phyloP scores from a whole-genome alignment of 2,113 vertebrate genomes.

The Bubo bubo region DNA sequence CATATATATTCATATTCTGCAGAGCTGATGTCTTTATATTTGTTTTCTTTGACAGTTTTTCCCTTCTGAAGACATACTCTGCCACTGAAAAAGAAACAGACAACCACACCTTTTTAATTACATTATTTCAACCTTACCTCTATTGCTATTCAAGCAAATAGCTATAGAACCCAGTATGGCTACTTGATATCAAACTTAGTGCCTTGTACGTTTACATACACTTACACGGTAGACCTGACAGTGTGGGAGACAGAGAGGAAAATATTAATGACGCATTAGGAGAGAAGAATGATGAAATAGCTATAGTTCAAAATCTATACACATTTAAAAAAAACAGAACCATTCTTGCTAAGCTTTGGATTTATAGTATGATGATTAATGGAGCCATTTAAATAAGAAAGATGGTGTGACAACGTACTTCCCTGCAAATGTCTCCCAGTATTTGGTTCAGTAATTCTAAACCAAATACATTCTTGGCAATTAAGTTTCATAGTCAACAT shows the following conservation, averaged over 20 bases:
- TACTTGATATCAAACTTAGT: neutral
- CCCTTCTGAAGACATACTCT: neutral
- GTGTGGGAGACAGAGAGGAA: neutral
- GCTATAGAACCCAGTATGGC: neutral
- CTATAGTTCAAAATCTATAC: neutral
- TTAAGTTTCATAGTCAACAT: constrained; percentile 32
- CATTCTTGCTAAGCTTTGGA: neutral
- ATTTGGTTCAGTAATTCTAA: constrained; percentile 37
- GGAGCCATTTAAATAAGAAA: neutral
- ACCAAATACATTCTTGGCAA: constrained; percentile 14
- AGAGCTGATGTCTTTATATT: neutral
- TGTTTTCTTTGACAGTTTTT: neutral
- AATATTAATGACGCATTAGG: neutral
- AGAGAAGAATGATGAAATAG: neutral
- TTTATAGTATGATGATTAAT: constrained; percentile 13
- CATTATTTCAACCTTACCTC: neutral
- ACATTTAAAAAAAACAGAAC: neutral
- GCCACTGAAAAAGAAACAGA: neutral
- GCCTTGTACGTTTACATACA: neutral
- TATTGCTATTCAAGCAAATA: neutral
- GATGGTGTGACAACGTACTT: neutral
- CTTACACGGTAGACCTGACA: neutral
- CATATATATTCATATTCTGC: neutral
- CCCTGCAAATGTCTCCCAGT: neutral
- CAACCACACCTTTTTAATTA: neutral